A percentile compares a stretch with the other conserved stretches of the same genome.
These are phyloP conservation scores for Laothoe populi DNA, from an alignment of 2,888 invertebrate species.

Conservation along the genomic window DNA sequence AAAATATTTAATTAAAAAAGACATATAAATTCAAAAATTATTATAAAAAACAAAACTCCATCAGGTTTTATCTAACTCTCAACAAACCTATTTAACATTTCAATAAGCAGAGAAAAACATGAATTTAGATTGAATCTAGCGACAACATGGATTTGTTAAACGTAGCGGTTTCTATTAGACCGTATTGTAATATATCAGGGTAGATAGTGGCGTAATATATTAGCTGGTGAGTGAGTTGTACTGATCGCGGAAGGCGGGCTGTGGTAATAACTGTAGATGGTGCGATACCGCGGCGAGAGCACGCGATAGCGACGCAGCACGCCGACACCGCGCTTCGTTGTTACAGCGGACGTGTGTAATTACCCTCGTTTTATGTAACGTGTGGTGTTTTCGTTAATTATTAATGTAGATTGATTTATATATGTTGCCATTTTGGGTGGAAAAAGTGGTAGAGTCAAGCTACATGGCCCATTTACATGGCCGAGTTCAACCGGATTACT, in stretches of 20 bases:
- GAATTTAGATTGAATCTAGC: not conserved
- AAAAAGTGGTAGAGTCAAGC: too few species aligned
- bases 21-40: too few species aligned
- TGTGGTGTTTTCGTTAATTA: not conserved
- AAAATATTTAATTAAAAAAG: too few species aligned
- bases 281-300: constrained; percentile 43
- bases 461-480: too few species aligned
- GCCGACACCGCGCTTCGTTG: constrained; percentile 9
- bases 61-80: too few species aligned
- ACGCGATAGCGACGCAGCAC: constrained; percentile 40
- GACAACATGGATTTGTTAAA: constrained; percentile 19
- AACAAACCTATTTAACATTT: too few species aligned
- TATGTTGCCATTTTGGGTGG: too few species aligned
- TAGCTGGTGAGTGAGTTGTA: constrained; percentile 51
- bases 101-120: not conserved
- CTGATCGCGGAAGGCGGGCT: constrained; percentile 44
- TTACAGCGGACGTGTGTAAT: not conserved
- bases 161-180: constrained; percentile 20
- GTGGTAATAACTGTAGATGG: constrained; percentile 49
- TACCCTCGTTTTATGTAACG: not conserved
- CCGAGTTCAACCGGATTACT: too few species aligned
- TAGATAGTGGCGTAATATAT: constrained; percentile 31
- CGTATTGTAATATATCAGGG: constrained; percentile 23
- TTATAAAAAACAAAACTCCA: too few species aligned
- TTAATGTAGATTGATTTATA: not conserved